phyloP scores from a whole-genome alignment of 1,140 invertebrate genomes.

The Tetraneura akinire region DNA sequence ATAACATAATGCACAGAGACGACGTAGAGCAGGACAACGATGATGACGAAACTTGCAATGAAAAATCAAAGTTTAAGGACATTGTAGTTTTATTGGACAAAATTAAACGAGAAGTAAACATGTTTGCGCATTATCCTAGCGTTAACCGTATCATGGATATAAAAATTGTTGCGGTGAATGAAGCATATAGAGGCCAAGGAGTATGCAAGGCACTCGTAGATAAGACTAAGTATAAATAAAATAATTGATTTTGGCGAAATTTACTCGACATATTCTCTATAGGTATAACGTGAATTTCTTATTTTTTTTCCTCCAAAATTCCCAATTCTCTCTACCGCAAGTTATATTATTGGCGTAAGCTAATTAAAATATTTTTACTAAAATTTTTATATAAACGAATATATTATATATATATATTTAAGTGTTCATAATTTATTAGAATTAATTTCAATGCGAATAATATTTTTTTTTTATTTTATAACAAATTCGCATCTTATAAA shows the following conservation, averaged over 20 bases:
- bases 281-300: too few relatives aligned
- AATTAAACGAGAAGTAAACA: conserved; percentile 63
- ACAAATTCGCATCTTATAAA: too few relatives aligned
- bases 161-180: conserved; percentile 69
- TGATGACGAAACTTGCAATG: conserved; percentile 43
- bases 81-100: conserved; percentile 66
- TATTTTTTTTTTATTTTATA: too few relatives aligned
- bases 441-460: too few relatives aligned
- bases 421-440: too few relatives aligned
- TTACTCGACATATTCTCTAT: too few relatives aligned
- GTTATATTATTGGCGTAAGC: too few relatives aligned
- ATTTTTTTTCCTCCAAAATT: too few relatives aligned
- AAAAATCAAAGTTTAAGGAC: conserved; percentile 58
- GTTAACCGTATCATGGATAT: conserved; percentile 65
- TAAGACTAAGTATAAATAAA: conserved; percentile 65
- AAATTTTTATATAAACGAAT: too few relatives aligned
- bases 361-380: too few relatives aligned
- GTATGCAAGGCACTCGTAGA: conserved; percentile 68
- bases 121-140: conserved; percentile 63
- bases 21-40: conserved; percentile 45
- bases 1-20: conserved; percentile 57
- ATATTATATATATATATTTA: too few relatives aligned
- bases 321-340: too few relatives aligned
- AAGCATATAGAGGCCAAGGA: conserved; percentile 67
- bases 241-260: neutral